Base-by-base conservation (phyloP, 1,140 invertebrate species). In the Lepidurus packardi region DNA sequence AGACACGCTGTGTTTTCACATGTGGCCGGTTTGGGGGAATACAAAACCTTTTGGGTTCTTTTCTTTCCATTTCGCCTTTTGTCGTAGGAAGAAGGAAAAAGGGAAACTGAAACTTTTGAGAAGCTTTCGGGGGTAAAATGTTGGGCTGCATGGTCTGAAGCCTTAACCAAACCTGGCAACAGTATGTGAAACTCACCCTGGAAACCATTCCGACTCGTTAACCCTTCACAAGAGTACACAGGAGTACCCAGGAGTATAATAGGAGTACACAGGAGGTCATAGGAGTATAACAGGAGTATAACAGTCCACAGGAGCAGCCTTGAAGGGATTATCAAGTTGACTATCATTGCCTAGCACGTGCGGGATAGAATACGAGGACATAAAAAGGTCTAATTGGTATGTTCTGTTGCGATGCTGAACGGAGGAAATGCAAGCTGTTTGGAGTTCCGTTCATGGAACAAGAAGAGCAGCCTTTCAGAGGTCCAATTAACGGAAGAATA, bases 1-100 rank as follows among this genome's bases (percentile, higher is more conserved):
- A 65, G 53, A 65, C 53, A 65, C 53, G 53, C 53, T 65, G 53
- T 65, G 53, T 65, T 65, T 65, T 65, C 53, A 65, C 53, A 65
- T 65, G 53, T 65, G 53, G 53, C 13, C 53, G 21, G 53, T 65
- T 65, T 65, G 21, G 53, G 13, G 53, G n/a, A 65, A 65, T 65
- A 65, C 53, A 65, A 65, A 65, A 65, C 53, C 53, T 65, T 65
- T 7, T 13, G 53, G 53, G 1, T 8, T 21, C 21, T 65, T 65
- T 65, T 21, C 21, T 65, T 9, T 16, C 53, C 13, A 25, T 1
- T n/a, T 44, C 10, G 13, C 42, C 34, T 75, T 75, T 75, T 75
- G 74, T 75, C 74, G 42, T 13, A 24, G 7, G 42, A 76, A 25
- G 74, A 74, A 43, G 43, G 25, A 74, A 42, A 74, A 43, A 74